Evolutionary conservation across 2,888 invertebrate species (phyloP).

Genomic region (Yponomeuta evonymella): DNA sequence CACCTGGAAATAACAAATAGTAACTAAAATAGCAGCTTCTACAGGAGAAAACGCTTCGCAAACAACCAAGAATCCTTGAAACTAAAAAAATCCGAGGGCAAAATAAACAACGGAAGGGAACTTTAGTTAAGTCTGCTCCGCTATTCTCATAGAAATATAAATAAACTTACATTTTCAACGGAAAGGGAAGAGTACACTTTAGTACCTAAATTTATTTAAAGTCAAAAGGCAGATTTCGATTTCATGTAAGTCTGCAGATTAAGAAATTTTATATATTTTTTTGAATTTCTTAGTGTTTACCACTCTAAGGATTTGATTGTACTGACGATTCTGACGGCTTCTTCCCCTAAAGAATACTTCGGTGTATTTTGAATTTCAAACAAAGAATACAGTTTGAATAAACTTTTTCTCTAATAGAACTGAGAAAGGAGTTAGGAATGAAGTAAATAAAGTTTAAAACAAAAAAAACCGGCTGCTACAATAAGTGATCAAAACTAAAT

Average conservation of each 20-base stretch:
- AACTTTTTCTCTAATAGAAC: background rate
- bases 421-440: background rate
- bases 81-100: too few species aligned
- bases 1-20: background rate
- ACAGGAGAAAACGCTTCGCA: background rate
- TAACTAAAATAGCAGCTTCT: background rate
- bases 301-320: slow-evolving; percentile 44
- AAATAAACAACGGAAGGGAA: too few species aligned
- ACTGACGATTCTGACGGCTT: slow-evolving; percentile 31
- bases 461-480: too few species aligned
- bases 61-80: too few species aligned
- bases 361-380: background rate
- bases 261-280: slow-evolving; percentile 20
- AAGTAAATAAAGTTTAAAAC: background rate
- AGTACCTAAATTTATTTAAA: background rate
- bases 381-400: background rate
- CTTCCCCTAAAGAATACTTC: background rate
- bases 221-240: background rate
- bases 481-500: too few species aligned
- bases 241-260: background rate
- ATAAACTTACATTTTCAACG: slow-evolving; percentile 36
- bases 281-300: slow-evolving; percentile 30
- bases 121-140: too few species aligned
- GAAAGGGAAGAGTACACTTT: slow-evolving; percentile 20
- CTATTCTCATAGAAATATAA: background rate